Base-by-base conservation (phyloP, 2,113 vertebrate genomes). In the Lates calcarifer region DNA sequence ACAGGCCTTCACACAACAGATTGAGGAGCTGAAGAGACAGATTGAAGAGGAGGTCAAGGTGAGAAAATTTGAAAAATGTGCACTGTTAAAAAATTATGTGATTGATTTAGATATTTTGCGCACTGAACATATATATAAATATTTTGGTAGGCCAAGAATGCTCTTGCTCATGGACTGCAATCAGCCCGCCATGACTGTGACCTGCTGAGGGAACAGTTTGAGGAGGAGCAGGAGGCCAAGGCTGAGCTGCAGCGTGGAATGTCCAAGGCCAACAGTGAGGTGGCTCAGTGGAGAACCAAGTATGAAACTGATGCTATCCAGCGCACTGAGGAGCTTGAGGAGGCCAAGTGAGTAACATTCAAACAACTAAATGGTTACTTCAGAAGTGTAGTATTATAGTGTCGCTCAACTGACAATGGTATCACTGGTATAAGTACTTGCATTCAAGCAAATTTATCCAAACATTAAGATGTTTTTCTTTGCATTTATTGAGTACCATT, bases 261-360 rank as follows among this genome's bases (percentile, higher is more conserved):
- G 93, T 97, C 96, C 89, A 97, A 96, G 84, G 96, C 96, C 88
- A 97, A 97, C 90, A 93, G 91, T 15, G 96, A 97, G 89, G 96
- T 96, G 10, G 95, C 96, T 83, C 95, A 96, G 84, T 97, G 96
- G 96, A 96, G 96, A 82, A 84, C 90, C 55, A 97, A 96, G 69
- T 96, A 97, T 13, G 96, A 97, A 81, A 96, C 95, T 0, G 95
- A 96, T 29, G 96, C 96, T 37, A 96, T 96, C 72, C 96, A 96
- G 75, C 93, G 94, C 56, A 96, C 95, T 0, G 96, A 96, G 81
- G 96, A 97, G 86, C 93, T 96, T 57, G 96, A 97, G 83, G 96
- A 97, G 81, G 83, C 95, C 87, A 96, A 96, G 96, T 97, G 94
- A 95, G 88, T 85, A 26, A 8, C 9, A 24, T 74, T 84, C 18